Base-by-base conservation (phyloP, 2,888 invertebrate genomes). In the Yponomeuta cagnagella region DNA sequence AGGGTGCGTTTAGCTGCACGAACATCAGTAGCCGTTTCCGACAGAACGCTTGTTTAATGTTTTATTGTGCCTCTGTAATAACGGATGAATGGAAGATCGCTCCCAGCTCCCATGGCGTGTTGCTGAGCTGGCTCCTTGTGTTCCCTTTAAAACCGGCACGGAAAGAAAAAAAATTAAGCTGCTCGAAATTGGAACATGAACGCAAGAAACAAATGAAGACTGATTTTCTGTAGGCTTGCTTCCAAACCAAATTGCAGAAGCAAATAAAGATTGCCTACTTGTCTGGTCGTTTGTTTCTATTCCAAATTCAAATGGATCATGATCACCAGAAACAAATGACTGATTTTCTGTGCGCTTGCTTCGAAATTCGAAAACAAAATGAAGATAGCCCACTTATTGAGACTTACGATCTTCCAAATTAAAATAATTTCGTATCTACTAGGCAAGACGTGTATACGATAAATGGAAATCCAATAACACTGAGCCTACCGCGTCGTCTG, bases 1-100 rank as follows among this genome's bases (percentile, higher is more conserved):
- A 31, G 67, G 67, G 33, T 67, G 67, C 37, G 33, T 15, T 67
- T 67, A 67, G 37, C 15, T 15, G 33, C 67, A 67, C 67, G 67
- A 33, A 67, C 67, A n/a, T 37, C 67, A 37, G 67, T 67, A 67
- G 67, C 67, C 15, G 37, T 67, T 67, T 67, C 67, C 67, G 67
- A 67, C 43, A 67, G 30, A 37, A 15, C 31, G 31, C 31, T 43
- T 33, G 43, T 67, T 67, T 67, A 64, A 58, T 58, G 52, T 58
- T 58, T 58, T 15, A 58, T 58, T 58, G 15, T 58, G 52, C 52
- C 52, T 15, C 12, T 58, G 52, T 58, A 58, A 58, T 58, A 58
- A 15, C 15, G 52, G 52, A 58, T 58, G 52, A 58, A 58, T 58
- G 52, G 52, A 15, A 58, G 52, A 58, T 58, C 52, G 52, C 52